phyloP scores from a whole-genome alignment of 2,113 vertebrate genomes.

The Hyla sarda region DNA sequence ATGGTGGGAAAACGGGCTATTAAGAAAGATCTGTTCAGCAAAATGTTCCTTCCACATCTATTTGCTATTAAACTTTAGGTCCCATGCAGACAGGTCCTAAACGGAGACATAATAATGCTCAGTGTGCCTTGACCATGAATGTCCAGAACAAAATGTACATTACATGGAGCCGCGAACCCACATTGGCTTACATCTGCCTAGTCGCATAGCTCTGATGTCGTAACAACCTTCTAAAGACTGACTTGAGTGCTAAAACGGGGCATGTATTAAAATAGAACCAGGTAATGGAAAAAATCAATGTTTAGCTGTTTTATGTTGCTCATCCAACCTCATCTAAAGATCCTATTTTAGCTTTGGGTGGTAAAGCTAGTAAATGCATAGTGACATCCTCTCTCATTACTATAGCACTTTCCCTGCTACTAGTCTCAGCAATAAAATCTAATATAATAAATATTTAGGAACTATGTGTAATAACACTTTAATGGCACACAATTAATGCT shows the following conservation, averaged over 20 bases:
- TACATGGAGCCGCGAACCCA: neutral
- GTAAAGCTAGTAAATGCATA: no score
- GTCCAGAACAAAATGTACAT: neutral
- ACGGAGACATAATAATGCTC: neutral
- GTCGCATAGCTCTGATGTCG: neutral
- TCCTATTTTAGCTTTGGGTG: no score
- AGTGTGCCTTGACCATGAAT: neutral
- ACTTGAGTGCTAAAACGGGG: neutral
- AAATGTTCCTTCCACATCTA: neutral
- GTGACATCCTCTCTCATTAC: neutral
- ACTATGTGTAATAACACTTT: no score
- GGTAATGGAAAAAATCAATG: neutral
- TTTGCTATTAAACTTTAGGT: neutral
- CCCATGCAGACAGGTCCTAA: neutral
- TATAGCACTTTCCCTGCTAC: neutral
- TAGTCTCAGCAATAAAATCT: neutral
- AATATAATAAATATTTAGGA: no score
- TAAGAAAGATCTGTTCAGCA: conserved; percentile 70
- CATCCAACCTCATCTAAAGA: neutral
- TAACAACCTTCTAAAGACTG: neutral
- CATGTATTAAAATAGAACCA: neutral
- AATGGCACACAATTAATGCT: no score
- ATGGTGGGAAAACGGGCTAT: conserved; percentile 72
- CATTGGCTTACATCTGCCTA: neutral
- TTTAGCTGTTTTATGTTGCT: neutral